Conservation (phyloP, 30 jellyfish, hydroid and myxozoan genomes). For the Turritopsis dohrnii region DNA sequence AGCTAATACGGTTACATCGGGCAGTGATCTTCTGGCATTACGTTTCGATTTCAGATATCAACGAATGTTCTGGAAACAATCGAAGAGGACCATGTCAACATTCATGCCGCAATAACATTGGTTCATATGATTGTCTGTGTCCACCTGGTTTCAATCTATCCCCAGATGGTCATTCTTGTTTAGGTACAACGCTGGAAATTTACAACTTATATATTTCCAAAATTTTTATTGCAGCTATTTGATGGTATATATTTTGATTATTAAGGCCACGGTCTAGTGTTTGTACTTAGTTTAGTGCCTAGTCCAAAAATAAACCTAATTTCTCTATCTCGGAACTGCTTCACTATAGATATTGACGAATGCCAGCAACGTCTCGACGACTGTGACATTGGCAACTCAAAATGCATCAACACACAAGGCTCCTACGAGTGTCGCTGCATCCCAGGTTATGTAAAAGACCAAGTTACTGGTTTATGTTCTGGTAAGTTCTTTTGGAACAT, state of each 20-base stretch:
- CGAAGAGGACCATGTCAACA: slow-evolving; percentile 32
- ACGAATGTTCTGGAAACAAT: slow-evolving; percentile 45
- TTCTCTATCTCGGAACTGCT: too few species aligned
- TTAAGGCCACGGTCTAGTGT: too few species aligned
- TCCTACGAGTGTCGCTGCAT: slow-evolving; percentile 59
- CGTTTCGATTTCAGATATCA: slow-evolving; percentile 31
- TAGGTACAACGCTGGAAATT: too few species aligned
- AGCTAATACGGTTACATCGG: too few species aligned
- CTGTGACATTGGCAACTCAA: slow-evolving; percentile 45
- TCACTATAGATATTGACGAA: slow-evolving; percentile 53
- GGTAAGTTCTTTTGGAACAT: slow-evolving; percentile 27
- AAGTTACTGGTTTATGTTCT: slow-evolving; percentile 43
- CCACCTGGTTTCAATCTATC: slow-evolving; percentile 22
- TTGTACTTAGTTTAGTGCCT: too few species aligned
- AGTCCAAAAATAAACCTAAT: too few species aligned
- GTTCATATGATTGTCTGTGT: slow-evolving; percentile 55
- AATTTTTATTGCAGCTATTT: too few species aligned
- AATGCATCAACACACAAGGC: slow-evolving; percentile 55
- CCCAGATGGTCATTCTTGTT: slow-evolving; percentile 28
- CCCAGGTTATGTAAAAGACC: slow-evolving; percentile 33
- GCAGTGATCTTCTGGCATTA: too few species aligned
- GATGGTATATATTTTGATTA: too few species aligned
- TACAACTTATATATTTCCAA: too few species aligned
- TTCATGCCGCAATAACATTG: slow-evolving; percentile 38
- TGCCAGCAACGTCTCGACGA: slow-evolving; percentile 36